Base-by-base conservation (phyloP, 2,113 vertebrate genomes). In the Leptobrachium leishanense region DNA sequence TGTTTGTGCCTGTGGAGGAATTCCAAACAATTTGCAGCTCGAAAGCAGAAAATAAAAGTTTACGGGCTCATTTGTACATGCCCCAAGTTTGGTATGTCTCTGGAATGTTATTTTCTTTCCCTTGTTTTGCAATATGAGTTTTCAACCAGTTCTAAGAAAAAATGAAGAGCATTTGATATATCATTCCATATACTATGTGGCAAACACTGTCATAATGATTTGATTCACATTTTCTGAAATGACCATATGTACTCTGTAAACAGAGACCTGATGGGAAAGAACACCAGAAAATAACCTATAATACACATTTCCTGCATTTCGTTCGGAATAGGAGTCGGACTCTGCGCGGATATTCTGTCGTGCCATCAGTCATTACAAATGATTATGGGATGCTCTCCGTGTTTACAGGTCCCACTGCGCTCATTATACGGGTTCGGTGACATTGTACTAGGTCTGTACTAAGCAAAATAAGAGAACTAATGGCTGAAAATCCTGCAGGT, bases 191-290 rank as follows among this genome's bases (percentile, higher is more conserved):
- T 50, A 65, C 43, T 75, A 46, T 2, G 50, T 59, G 69, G 54
- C 31, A 75, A 63, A 75, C 44, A 64, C 59, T 50, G 15, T 46
- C 9, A 4, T 9, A 13, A n/a, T 12, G 10, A 40, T 40, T 75
- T 74, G 4, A 46, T 50, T 64, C 20, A 39, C 62, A 75, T 64
- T 75, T 64, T 10, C 20, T 64, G n/a, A 42, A 74, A 44, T 64
- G 62, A 46, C 72, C 44, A 43, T 44, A n/a, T 39, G 9, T 46
- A 6, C 43, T 42, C 13, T 41, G 64, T 43, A 74, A 53, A 53
- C 44, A 53, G 55, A 59, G 10, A 59, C 13, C 10, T 12, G 55
- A 10, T 59, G 13, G 13, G 13, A 15, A 59, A 59, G 55, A 59
- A 12, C 13, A 59, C 55, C 55, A 59, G 55, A 11, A 59, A 59